A percentile compares a stretch with the other conserved stretches of the same genome.
Evolutionary conservation across 2,797 vertebrate genomes (phyloP).

Genomic region (Trematomus bernacchii): DNA sequence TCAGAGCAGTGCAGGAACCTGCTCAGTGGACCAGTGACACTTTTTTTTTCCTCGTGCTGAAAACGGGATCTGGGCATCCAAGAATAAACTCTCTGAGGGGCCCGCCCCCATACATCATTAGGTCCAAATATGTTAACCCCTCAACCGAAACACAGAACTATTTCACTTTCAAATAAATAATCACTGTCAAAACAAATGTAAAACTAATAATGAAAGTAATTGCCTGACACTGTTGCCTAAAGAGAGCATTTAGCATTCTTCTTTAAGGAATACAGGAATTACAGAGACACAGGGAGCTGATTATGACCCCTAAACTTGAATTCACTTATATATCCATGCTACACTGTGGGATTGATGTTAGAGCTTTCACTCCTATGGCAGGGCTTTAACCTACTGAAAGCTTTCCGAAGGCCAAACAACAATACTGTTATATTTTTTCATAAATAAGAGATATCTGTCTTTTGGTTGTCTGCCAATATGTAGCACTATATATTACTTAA

Average conservation of each 20-base stretch:
- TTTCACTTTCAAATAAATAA: constrained; percentile 35
- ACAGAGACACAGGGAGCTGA: background rate
- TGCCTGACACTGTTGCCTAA: background rate
- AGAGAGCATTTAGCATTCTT: constrained; percentile 3
- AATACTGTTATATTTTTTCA: too few relatives aligned
- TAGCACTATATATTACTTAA: background rate
- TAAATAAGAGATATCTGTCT: background rate
- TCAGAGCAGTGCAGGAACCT: constrained; percentile 83
- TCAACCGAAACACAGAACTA: constrained; percentile 12
- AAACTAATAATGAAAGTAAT: background rate
- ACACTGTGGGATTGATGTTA: background rate
- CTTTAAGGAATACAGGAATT: background rate
- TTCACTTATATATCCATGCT: constrained; percentile 2
- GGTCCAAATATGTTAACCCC: constrained; percentile 55
- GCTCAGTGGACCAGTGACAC: constrained; percentile 83
- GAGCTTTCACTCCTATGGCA: background rate
- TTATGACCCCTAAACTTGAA: background rate
- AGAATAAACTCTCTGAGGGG: constrained; percentile 77
- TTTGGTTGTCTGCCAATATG: background rate
- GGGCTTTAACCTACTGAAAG: background rate
- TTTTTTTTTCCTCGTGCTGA: constrained; percentile 73
- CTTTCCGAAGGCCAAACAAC: too few relatives aligned
- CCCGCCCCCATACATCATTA: constrained; percentile 41
- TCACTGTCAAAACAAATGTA: background rate
- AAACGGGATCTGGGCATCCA: constrained; percentile 76